phyloP scores from a whole-genome alignment of 2,888 invertebrate species.

The Ichneumoninae sp. region DNA sequence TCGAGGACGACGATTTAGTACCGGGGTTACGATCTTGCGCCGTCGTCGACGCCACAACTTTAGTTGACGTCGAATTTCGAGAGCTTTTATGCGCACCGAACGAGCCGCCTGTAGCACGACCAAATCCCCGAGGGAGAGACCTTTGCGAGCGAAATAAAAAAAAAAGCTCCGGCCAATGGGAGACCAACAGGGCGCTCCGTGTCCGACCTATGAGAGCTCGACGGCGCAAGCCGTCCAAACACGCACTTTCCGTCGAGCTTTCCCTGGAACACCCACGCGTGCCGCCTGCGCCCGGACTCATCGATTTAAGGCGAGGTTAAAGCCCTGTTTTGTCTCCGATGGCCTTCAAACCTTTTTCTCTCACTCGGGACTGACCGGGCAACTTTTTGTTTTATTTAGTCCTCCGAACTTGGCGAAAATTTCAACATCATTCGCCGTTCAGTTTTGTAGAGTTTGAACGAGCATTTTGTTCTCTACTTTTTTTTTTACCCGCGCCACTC shows the following conservation, averaged over 20 bases:
- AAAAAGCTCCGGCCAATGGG: slow-evolving; percentile 5
- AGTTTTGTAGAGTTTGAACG: neutral
- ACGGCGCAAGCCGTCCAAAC: slow-evolving; percentile 33
- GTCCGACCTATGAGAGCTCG: slow-evolving; percentile 43
- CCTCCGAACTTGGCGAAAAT: neutral
- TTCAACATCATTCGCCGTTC: neutral
- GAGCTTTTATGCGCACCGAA: slow-evolving; percentile 14
- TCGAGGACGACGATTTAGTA: slow-evolving; percentile 57
- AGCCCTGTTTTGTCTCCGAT: slow-evolving; percentile 33
- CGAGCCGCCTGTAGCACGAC: slow-evolving; percentile 19
- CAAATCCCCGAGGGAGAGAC: slow-evolving; percentile 8
- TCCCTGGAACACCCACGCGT: slow-evolving; percentile 39
- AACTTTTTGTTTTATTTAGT: neutral
- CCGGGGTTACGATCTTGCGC: slow-evolving; percentile 30
- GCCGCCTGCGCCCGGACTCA: slow-evolving; percentile 36
- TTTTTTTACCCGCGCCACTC: neutral
- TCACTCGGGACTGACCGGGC: neutral
- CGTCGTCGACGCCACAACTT: neutral
- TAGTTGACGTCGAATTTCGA: slow-evolving; percentile 4
- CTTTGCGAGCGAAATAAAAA: neutral
- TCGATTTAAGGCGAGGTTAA: slow-evolving; percentile 40
- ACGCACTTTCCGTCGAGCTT: slow-evolving; percentile 28
- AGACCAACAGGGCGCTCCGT: neutral
- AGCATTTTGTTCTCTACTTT: neutral
- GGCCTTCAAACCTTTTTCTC: slow-evolving; percentile 15